A percentile compares a stretch with the other conserved stretches of the same genome.
Evolutionary conservation across 1,140 invertebrate genomes (phyloP).

Genomic region (Anastatus disparis): DNA sequence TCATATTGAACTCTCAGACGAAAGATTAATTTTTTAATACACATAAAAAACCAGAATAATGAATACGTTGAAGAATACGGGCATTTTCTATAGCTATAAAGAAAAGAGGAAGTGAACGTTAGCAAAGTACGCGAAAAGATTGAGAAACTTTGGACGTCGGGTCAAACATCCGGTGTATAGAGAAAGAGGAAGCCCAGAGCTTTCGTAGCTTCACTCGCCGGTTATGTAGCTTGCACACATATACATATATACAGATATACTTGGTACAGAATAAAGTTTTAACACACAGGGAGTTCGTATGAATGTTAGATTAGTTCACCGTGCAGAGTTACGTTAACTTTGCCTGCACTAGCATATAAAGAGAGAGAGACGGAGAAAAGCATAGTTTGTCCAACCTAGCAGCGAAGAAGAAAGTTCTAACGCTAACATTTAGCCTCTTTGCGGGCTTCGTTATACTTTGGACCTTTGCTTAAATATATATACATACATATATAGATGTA

Average conservation of each 20-base stretch:
- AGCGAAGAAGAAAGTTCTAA: constrained; percentile 56
- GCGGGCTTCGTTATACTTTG: constrained; percentile 22
- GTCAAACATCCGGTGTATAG: constrained; percentile 22
- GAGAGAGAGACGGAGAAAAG: background rate
- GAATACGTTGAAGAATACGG: too few relatives aligned
- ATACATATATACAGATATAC: too few relatives aligned
- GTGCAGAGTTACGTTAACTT: constrained; percentile 57
- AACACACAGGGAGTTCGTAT: constrained; percentile 46
- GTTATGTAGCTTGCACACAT: constrained; percentile 6
- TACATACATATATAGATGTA: too few relatives aligned
- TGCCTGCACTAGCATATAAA: constrained; percentile 51
- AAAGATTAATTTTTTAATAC: too few relatives aligned
- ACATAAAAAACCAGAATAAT: too few relatives aligned
- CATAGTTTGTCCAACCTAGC: constrained; percentile 54
- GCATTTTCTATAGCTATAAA: too few relatives aligned
- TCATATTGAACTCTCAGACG: too few relatives aligned
- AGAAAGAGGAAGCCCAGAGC: constrained; percentile 36
- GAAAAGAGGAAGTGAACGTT: constrained; percentile 19
- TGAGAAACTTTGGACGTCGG: constrained; percentile 25
- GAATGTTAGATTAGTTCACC: constrained; percentile 63
- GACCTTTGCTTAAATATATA: too few relatives aligned
- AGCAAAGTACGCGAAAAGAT: constrained; percentile 42
- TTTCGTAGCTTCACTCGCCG: background rate
- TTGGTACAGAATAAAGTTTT: constrained; percentile 31
- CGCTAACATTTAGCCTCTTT: constrained; percentile 42